Evolutionary conservation across 2,888 invertebrate species (phyloP), one percentile per base, ranked within the genome.

Genomic region (Sphinx pinastri): DNA sequence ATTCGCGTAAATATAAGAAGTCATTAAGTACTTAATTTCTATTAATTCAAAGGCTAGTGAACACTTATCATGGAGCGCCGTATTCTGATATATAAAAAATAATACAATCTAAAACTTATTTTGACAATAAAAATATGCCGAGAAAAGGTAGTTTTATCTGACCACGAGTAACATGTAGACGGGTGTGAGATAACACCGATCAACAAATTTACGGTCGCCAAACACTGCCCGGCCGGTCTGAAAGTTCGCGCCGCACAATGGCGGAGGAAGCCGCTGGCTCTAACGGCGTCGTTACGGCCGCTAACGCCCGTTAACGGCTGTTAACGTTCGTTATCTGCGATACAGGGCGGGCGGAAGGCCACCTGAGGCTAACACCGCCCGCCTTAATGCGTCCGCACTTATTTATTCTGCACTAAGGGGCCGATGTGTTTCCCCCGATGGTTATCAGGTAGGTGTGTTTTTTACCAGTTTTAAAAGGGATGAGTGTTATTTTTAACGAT

Each of bases 321-420:
- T 86, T 89, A 92, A 77, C 79, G 79, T 76, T 75, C 77, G 77
- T 78, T 77, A 79, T 90, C 91, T 82, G 89, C 88, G 91, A 91
- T 92, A 88, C 89, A 86, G 86, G 88, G 86, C 85, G 85, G 87
- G 84, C 86, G 92, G 91, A 90, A 90, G 89, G 88, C 89, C 89
- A 89, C 89, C 89, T 90, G 90, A 85, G 88, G 88, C 88, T 84
- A 85, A 85, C 87, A 82, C 83, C 88, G 84, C 86, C 89, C 87
- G 87, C 89, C 91, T 89, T 93, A 92, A 92, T 92, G 91, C 91
- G 88, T 92, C 92, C 93, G 92, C 88, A 91, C 90, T 92, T 93
- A 92, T 93, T 93, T 93, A 92, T 91, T 88, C 88, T 81, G 82
- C 84, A 75, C 74, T 78, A 76, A 84, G 83, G 77, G 74, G 72